These are phyloP conservation scores for Nautilus pompilius DNA, from an alignment of 1,140 invertebrate species.

Conservation along the genomic window DNA sequence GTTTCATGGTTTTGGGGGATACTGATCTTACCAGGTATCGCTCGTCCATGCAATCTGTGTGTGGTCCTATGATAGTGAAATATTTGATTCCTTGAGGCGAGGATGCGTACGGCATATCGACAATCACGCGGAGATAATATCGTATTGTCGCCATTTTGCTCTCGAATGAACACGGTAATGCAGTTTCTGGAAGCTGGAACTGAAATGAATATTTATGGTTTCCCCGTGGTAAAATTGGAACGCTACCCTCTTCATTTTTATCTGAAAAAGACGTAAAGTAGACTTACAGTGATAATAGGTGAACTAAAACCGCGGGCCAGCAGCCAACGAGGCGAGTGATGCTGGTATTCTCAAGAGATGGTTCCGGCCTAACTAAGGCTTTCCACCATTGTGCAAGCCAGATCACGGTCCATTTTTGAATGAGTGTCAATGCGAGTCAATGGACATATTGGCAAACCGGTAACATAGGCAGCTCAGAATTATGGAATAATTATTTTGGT, in stretches of 20 bases:
- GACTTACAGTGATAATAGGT: constrained; percentile 1
- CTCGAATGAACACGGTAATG: constrained; percentile 77
- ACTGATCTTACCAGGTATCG: constrained; percentile 70
- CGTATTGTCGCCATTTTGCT: constrained; percentile 75
- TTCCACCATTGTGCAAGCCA: too few relatives aligned
- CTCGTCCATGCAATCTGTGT: constrained; percentile 84
- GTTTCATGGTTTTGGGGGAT: too few relatives aligned
- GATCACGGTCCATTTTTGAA: too few relatives aligned
- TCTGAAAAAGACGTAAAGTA: constrained; percentile 54
- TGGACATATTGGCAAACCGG: too few relatives aligned
- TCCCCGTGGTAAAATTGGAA: constrained; percentile 74
- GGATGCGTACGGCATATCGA: constrained; percentile 80
- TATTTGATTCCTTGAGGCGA: constrained; percentile 83
- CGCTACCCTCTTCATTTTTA: constrained; percentile 65
- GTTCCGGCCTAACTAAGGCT: too few relatives aligned
- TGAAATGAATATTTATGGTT: constrained; percentile 74
- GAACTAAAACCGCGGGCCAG: too few relatives aligned
- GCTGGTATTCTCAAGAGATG: too few relatives aligned
- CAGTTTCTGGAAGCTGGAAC: constrained; percentile 75
- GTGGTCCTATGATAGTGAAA: constrained; percentile 79
- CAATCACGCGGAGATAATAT: constrained; percentile 75
- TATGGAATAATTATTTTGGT: too few relatives aligned
- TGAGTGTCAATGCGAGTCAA: too few relatives aligned
- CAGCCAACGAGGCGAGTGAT: too few relatives aligned
- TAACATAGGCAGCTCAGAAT: too few relatives aligned